Base-by-base conservation (phyloP, 1,140 invertebrate genomes). In the Pogonus chalceus region DNA sequence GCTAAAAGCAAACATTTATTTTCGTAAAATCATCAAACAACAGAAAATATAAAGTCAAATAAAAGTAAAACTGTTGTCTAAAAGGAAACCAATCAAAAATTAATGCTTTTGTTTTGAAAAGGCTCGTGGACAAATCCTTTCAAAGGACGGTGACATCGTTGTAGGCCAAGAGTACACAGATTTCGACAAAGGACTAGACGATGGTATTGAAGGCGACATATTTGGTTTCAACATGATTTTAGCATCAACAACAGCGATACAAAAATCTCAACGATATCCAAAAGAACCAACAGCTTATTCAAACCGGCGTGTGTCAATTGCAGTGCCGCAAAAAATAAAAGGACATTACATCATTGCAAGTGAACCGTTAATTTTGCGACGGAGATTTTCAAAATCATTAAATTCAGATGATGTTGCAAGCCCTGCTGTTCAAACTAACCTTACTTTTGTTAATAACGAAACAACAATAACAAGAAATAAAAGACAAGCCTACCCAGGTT, bases 121-220 rank as follows among this genome's bases (percentile, higher is more conserved):
- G 79, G 67, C 76, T 23, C 57, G 64, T 10, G 73, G 72, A 4
- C 67, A 72, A 21, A 63, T 72, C 51, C 73, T 84, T 55, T 77
- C 80, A 0, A 69, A 69, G 1, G 74, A 73, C 21, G 82, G 82
- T 1, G 82, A 82, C 52, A 67, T 83, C 2, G 80, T 82, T 3
- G 65, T 85, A 4, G 82, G 81, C 18, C 82, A 85, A 62, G 81
- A 83, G 58, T 81, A 78, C 56, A 77, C 78, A 2, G 78, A 82
- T 60, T 77, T 78, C 51, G 76, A 83, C 70, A 81, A 77, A 62
- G 72, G 79, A 14, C 62, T 76, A 20, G 76, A 79, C 46, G 81
- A 79, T 35, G 82, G 82, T 1, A 75, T 84, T 46, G 81, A 84
- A 67, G 82, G 82, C 2, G 74, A 81, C 56, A 73, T 83, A 48